Base-by-base conservation (phyloP, 2,888 invertebrate genomes). In the Alitta virens region DNA sequence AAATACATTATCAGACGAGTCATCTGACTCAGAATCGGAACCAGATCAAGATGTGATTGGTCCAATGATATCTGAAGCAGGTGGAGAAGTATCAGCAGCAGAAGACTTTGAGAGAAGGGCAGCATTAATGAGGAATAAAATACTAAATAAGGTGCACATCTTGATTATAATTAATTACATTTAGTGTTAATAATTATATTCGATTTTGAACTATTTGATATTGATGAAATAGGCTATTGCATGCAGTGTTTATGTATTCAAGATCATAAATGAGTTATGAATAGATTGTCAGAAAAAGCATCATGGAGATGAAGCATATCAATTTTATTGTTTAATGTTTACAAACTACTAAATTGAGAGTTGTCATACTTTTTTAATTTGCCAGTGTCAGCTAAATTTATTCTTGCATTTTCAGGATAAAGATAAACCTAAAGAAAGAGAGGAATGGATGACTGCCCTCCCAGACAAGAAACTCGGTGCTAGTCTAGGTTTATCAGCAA, bases 71-170 rank as follows among this genome's bases (percentile, higher is more conserved):
- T 51, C 52, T 1, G 38, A 59, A 9, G 33, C 12, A 2, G 59
- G 59, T 1, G 49, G 38, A 1, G 38, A 59, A 40, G 5, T 46
- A 3, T 12, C 18, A 46, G 59, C 59, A 2, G 52, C 59, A 9
- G 59, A 59, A 25, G 49, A 57, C 12, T 52, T 59, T 23, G 59
- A 59, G 40, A 2, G 40, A 25, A 46, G 59, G 21, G 59, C 59
- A 3, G 33, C 50, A 16, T 38, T 38, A 21, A 59, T 59, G 59
- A 50, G 40, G 18, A 38, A 59, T 38, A 59, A 59, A 24, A 21
- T 59, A 7, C 40, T 59, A 27, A 59, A 59, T 24, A 59, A 59
- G 59, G 59, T 59, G 24, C 26, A 50, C 21, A 21, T 9, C 9
- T 16, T 9, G 9, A n/a, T 50, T 9, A 50, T 50, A 9, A 16